Conservation (phyloP, 1,140 invertebrate genomes). For the Acromyrmex echinatior region DNA sequence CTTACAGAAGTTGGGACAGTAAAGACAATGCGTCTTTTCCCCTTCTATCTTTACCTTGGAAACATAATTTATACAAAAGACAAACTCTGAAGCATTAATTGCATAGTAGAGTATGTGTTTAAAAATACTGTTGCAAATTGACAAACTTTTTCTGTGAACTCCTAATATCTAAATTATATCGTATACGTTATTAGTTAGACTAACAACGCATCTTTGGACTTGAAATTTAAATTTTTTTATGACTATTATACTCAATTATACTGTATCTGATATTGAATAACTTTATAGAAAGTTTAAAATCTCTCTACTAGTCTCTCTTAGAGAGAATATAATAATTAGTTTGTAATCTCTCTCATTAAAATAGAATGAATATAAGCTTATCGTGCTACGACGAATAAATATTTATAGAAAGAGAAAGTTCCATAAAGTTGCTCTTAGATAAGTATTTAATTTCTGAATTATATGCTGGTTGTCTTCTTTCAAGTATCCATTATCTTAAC, state of each 20-base stretch:
- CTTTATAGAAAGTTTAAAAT: conserved; percentile 1
- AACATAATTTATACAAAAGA: conserved; percentile 24
- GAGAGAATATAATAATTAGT: conserved; percentile 7
- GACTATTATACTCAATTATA: neutral
- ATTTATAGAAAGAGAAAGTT: conserved; percentile 21
- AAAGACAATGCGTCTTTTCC: conserved; percentile 43
- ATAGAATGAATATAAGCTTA: neutral
- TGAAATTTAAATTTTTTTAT: neutral
- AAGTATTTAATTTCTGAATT: conserved; percentile 10
- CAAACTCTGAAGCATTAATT: neutral
- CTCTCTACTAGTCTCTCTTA: neutral
- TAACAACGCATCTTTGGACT: neutral
- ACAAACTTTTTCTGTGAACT: neutral
- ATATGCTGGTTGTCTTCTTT: neutral
- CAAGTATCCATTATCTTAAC: conserved; percentile 43
- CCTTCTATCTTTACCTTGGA: neutral
- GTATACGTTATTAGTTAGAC: neutral
- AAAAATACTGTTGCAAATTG: neutral
- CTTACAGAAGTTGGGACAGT: conserved; percentile 22
- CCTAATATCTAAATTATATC: conserved; percentile 2
- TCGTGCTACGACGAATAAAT: neutral
- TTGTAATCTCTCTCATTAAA: conserved; percentile 19
- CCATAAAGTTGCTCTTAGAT: conserved; percentile 3
- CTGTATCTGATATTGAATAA: conserved; percentile 12
- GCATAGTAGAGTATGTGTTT: neutral